Percentiles rank a stretch among this genome's conserved stretches.
phyloP scores from a whole-genome alignment of 2,797 vertebrate genomes.

The Sciurus vulgaris region DNA sequence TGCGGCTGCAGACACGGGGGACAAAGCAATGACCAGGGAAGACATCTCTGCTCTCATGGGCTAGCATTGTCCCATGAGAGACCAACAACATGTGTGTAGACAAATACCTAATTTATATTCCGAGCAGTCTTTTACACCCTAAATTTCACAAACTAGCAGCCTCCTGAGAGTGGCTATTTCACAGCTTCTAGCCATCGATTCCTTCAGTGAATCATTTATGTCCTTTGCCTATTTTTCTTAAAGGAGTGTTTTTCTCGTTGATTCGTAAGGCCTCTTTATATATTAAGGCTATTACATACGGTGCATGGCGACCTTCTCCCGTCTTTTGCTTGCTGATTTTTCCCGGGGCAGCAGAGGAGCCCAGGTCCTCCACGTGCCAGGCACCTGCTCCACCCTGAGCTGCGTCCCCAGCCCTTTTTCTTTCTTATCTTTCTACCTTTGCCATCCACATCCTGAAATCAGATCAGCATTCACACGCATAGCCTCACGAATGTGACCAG shows the following conservation, averaged over 20 bases:
- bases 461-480: neutral
- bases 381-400: neutral
- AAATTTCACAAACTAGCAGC: neutral
- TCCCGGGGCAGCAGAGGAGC: neutral
- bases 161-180: neutral
- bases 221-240: slow-evolving; percentile 11
- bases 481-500: neutral
- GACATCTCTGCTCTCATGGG: neutral
- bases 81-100: accelerated
- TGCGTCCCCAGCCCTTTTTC: neutral
- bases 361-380: neutral
- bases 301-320: neutral
- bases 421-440: neutral
- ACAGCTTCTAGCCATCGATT: neutral
- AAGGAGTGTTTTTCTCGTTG: neutral
- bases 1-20: neutral
- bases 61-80: neutral
- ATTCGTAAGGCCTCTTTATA: neutral
- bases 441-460: slow-evolving; percentile 31
- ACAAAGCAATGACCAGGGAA: neutral
- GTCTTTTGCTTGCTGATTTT: neutral
- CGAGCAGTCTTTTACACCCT: no score
- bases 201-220: neutral
- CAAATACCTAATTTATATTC: no score
- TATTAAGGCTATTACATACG: neutral